Evolutionary conservation across 2,797 vertebrate genomes (phyloP).

Genomic region (Rhinogobio ventralis): DNA sequence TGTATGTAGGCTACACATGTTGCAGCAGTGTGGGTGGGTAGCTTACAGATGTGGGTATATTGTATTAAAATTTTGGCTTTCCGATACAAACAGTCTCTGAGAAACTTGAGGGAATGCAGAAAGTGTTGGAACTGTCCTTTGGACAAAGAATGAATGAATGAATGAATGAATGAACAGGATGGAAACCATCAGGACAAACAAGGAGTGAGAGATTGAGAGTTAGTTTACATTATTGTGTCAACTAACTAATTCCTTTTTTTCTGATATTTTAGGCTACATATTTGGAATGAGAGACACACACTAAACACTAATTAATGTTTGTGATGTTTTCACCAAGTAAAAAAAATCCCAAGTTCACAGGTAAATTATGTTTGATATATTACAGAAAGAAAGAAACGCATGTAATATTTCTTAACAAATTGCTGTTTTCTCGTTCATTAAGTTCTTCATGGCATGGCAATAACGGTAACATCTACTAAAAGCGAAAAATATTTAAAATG

Average conservation of each 20-base stretch:
- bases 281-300: not conserved
- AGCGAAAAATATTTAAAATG: not conserved
- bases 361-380: too few relatives aligned
- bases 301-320: not conserved
- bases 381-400: not conserved
- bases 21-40: too few relatives aligned
- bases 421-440: too few relatives aligned
- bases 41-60: too few relatives aligned
- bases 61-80: too few relatives aligned
- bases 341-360: not conserved
- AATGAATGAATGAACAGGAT: too few relatives aligned
- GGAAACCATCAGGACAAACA: not conserved
- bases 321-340: not conserved
- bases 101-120: too few relatives aligned
- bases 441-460: not conserved
- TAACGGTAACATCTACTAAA: too few relatives aligned
- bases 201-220: not conserved
- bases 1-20: too few relatives aligned
- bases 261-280: not conserved
- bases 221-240: too few relatives aligned
- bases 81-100: too few relatives aligned
- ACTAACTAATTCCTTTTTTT: not conserved
- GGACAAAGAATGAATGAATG: not conserved
- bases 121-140: too few relatives aligned
- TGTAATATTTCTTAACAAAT: not conserved